phyloP scores from a whole-genome alignment of 2,888 invertebrate species.

The Globia sparganii region DNA sequence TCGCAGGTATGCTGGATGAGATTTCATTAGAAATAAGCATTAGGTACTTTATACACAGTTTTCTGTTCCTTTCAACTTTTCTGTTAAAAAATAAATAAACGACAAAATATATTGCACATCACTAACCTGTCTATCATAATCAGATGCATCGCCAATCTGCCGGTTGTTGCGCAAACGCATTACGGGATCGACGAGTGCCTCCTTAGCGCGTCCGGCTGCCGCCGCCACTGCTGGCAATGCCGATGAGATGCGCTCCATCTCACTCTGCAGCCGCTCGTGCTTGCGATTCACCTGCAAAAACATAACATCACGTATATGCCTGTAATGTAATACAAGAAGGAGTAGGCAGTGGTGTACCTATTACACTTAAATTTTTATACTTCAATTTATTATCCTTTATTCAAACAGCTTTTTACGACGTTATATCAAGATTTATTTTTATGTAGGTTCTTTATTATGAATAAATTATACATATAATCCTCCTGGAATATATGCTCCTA shows the following conservation, averaged over 20 bases:
- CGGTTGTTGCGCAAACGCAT: constrained; percentile 65
- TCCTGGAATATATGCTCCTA: neutral
- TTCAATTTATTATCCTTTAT: neutral
- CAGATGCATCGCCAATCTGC: constrained; percentile 71
- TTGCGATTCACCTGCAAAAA: constrained; percentile 80
- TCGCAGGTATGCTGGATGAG: neutral
- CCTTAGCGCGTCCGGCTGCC: constrained; percentile 81
- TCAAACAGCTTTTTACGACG: neutral
- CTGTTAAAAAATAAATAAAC: neutral
- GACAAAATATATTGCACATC: neutral
- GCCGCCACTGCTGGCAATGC: constrained; percentile 80
- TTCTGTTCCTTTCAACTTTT: neutral
- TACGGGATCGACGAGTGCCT: constrained; percentile 77
- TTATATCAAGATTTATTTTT: neutral
- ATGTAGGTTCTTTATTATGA: neutral
- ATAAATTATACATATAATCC: neutral
- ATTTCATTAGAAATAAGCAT: neutral
- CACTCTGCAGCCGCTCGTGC: constrained; percentile 81
- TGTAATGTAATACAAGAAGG: neutral
- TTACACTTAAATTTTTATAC: neutral
- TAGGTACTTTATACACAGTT: neutral
- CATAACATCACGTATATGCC: neutral
- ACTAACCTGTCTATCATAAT: constrained; percentile 84
- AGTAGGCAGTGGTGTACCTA: neutral
- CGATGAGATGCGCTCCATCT: constrained; percentile 82